phyloP scores from a whole-genome alignment of 2,113 vertebrate genomes.

The Spermophilus dauricus region DNA sequence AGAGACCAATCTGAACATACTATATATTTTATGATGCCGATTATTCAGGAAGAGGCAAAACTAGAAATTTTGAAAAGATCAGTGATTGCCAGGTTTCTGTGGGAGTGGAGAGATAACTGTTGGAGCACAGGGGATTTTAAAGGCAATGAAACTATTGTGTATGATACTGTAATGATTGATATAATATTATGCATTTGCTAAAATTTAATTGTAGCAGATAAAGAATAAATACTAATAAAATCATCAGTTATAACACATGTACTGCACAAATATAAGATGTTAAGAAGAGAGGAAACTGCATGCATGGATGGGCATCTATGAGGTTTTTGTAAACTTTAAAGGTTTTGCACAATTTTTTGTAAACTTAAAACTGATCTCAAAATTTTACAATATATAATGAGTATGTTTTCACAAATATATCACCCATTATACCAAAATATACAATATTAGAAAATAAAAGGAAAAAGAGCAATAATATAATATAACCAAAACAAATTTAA shows the following conservation, averaged over 20 bases:
- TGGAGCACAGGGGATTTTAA: background rate
- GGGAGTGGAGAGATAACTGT: no score
- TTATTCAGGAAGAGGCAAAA: background rate
- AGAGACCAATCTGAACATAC: background rate
- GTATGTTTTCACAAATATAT: background rate
- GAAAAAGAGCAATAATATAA: background rate
- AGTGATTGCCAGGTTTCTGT: background rate
- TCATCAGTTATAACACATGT: background rate
- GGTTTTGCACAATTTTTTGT: background rate
- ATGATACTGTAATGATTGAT: background rate
- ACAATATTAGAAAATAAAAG: background rate
- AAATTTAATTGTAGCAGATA: background rate
- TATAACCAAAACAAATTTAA: background rate
- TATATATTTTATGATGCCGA: background rate
- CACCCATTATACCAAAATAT: background rate
- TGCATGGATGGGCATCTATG: background rate
- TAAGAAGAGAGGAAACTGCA: background rate
- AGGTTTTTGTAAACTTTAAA: background rate
- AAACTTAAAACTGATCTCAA: background rate
- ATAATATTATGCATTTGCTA: background rate
- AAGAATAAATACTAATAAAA: background rate
- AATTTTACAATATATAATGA: background rate
- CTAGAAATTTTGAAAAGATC: background rate
- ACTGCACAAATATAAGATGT: background rate
- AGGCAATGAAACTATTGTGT: background rate